phyloP scores from a whole-genome alignment of 2,113 vertebrate species.

The Indicator indicator region DNA sequence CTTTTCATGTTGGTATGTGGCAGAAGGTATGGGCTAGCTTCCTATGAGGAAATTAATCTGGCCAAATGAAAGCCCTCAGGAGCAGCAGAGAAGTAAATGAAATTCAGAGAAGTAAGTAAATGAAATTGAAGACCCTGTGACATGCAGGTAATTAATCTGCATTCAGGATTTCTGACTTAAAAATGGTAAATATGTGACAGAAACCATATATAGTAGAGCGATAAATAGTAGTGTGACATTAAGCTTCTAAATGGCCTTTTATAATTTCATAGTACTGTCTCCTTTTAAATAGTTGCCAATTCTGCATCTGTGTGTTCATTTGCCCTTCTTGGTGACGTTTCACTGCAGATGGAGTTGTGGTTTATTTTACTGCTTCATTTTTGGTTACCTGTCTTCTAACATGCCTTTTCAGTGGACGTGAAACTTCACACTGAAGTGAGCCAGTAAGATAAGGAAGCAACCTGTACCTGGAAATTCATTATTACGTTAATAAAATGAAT shows the following conservation, averaged over 20 bases:
- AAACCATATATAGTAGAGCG: not conserved
- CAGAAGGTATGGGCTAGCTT: not conserved
- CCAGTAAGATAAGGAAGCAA: not conserved
- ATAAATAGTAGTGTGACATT: not conserved
- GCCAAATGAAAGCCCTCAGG: not conserved
- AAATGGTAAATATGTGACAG: not conserved
- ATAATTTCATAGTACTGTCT: not conserved
- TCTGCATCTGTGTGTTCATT: not conserved
- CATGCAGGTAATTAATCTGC: not conserved
- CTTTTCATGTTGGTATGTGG: not conserved
- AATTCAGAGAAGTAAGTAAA: not conserved
- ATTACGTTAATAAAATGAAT: not conserved
- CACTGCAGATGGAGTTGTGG: not conserved
- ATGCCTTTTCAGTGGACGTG: not conserved
- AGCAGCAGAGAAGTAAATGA: not conserved
- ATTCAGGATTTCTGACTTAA: not conserved
- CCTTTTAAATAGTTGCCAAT: constrained; percentile 2
- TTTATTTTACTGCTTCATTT: not conserved
- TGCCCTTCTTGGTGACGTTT: not conserved
- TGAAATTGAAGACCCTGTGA: not conserved
- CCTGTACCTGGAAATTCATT: not conserved
- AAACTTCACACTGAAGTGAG: not conserved
- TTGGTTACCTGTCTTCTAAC: not conserved
- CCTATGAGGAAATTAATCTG: not conserved
- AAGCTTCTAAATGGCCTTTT: constrained; percentile 14